These are phyloP conservation scores for Oligia latruncula DNA, from an alignment of 2,888 invertebrate genomes.

Conservation along the genomic window DNA sequence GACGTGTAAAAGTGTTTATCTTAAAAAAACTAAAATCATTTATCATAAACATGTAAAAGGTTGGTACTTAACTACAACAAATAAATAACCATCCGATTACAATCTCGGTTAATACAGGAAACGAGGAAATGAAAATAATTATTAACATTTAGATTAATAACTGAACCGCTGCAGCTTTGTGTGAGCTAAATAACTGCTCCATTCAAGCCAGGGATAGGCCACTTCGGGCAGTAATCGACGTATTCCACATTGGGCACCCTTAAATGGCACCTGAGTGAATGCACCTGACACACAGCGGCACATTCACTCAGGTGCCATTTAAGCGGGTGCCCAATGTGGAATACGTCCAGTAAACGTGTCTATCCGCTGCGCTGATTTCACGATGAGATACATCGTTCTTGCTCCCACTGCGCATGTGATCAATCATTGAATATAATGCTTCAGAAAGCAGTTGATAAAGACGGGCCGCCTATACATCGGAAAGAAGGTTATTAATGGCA, in stretches of 20 bases:
- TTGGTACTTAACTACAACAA: background rate
- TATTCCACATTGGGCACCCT: too few relatives aligned
- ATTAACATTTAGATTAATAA: conserved; percentile 24
- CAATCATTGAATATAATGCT: conserved; percentile 32
- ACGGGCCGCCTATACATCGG: conserved; percentile 9
- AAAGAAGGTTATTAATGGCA: background rate
- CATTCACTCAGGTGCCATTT: too few relatives aligned
- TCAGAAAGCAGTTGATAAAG: conserved; percentile 1
- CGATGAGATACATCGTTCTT: conserved; percentile 27
- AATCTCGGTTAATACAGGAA: conserved; percentile 48
- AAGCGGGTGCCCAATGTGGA: too few relatives aligned
- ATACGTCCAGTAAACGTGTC: background rate
- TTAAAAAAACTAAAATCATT: too few relatives aligned
- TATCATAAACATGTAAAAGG: background rate
- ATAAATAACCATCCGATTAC: conserved; percentile 6
- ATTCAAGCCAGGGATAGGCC: conserved; percentile 38
- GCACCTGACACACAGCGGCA: too few relatives aligned
- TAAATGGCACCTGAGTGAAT: too few relatives aligned
- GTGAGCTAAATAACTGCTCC: conserved; percentile 12
- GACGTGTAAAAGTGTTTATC: too few relatives aligned
- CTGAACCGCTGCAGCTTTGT: conserved; percentile 12
- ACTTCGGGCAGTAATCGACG: conserved; percentile 14
- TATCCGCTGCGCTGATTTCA: conserved; percentile 35
- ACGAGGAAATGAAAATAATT: conserved; percentile 47
- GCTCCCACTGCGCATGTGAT: conserved; percentile 25